Evolutionary conservation across 2,888 invertebrate species (phyloP).

Genomic region (Mythimna impura): DNA sequence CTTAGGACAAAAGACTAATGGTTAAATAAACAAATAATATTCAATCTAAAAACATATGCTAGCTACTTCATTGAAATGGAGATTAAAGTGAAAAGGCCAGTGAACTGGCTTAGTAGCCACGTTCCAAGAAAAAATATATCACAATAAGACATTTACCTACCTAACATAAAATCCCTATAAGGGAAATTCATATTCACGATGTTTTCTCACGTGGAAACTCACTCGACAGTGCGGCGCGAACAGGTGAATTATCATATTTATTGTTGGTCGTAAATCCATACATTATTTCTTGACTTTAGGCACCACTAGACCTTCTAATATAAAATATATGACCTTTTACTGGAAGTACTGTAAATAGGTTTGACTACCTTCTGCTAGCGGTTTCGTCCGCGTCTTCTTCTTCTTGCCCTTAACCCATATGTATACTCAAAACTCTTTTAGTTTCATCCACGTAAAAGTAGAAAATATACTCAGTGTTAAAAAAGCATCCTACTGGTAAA

Average conservation of each 20-base stretch:
- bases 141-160: slow-evolving; percentile 54
- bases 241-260: slow-evolving; percentile 76
- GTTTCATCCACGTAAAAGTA: too few species aligned
- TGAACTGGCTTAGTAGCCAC: slow-evolving; percentile 15
- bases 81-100: slow-evolving; percentile 6
- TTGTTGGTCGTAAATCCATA: slow-evolving; percentile 66
- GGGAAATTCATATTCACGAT: slow-evolving; percentile 66
- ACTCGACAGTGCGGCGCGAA: slow-evolving; percentile 64
- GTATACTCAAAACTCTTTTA: too few species aligned
- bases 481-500: too few species aligned
- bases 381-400: too few species aligned
- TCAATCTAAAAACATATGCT: background rate
- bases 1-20: too few species aligned
- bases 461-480: too few species aligned
- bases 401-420: too few species aligned
- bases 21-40: background rate
- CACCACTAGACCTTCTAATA: slow-evolving; percentile 21
- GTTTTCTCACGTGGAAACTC: slow-evolving; percentile 67
- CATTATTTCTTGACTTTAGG: slow-evolving; percentile 49
- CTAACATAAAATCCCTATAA: slow-evolving; percentile 62
- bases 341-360: slow-evolving; percentile 1
- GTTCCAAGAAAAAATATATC: slow-evolving; percentile 41
- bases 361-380: background rate
- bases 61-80: slow-evolving; percentile 4
- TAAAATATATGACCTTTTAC: slow-evolving; percentile 35